Base-by-base conservation (phyloP, 2,888 invertebrate genomes). In the Agyllia agylla region DNA sequence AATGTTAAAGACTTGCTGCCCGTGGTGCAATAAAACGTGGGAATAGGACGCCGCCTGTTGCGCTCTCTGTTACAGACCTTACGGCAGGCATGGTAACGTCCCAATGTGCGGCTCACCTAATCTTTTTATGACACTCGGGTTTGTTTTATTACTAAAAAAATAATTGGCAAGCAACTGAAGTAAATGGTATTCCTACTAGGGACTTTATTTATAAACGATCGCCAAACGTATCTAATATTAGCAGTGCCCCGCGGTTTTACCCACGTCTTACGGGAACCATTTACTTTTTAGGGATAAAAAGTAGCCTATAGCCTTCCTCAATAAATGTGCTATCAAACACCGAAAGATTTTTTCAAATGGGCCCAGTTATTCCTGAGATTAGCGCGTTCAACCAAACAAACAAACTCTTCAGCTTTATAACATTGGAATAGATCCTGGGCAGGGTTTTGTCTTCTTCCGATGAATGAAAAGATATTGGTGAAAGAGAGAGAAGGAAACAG, bases 401-500 rank as follows among this genome's bases (percentile, higher is more conserved):
- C 64, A 64, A 64, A 64, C 64, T 64, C 64, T 64, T 64, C 64
- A 64, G 64, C 64, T 64, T 64, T 64, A 64, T 64, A 64, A 64
- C 64, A 64, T 64, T 64, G 64, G 64, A 64, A 80, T 49, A 79
- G 79, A 79, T 79, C 79, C 79, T 79, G 79, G 79, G 79, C 79
- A 79, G 79, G 79, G 79, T 79, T 79, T 79, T 79, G 42, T 79
- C 79, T 79, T 79, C 79, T 79, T 79, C 79, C 79, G 79, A 79
- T 79, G 79, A 79, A 79, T 79, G 79, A 79, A 79, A 79, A 79
- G 79, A 79, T 79, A 79, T 79, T 79, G 79, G 79, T 79, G 79
- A 79, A 79, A 79, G 79, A 79, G 79, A 79, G 79, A 79, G 79
- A 79, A 79, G 79, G 79, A 79, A 79, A 79, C 79, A 79, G 79